These are phyloP conservation scores for Sphyrna mokarran DNA, from an alignment of 2,113 vertebrate genomes.

Conservation along the genomic window DNA sequence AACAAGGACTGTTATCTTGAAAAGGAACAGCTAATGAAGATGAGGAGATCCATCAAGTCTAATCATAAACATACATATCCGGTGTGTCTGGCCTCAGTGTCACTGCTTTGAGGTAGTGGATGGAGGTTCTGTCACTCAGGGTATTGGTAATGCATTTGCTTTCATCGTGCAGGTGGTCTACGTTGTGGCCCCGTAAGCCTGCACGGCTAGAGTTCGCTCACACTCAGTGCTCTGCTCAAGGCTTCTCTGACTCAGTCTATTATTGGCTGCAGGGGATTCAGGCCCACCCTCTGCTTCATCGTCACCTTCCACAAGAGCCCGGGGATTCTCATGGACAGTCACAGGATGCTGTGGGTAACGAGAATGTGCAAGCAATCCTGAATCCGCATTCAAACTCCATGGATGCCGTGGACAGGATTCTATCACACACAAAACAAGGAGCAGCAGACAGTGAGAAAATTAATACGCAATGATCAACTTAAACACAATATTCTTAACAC, in stretches of 20 bases:
- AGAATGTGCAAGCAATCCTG: slow-evolving; percentile 33
- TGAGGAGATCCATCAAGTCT: neutral
- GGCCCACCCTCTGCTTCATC: neutral
- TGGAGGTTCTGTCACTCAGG: slow-evolving; percentile 44
- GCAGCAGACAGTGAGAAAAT: neutral
- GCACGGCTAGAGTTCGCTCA: slow-evolving; percentile 53
- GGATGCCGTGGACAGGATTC: slow-evolving; percentile 52
- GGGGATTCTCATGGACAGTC: slow-evolving; percentile 42
- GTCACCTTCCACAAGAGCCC: neutral
- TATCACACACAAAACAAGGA: slow-evolving; percentile 40
- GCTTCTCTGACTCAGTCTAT: slow-evolving; percentile 43
- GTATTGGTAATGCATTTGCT: neutral
- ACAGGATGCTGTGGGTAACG: slow-evolving; percentile 49
- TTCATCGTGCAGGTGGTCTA: slow-evolving; percentile 43
- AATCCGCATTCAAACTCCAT: slow-evolving; percentile 56
- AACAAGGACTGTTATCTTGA: neutral
- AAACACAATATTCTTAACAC: neutral
- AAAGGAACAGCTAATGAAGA: neutral
- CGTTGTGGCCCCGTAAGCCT: slow-evolving; percentile 51
- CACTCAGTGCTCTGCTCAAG: slow-evolving; percentile 48
- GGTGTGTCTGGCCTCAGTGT: slow-evolving; percentile 54
- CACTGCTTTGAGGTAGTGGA: slow-evolving; percentile 63
- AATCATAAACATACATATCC: slow-evolving; percentile 41
- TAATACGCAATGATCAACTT: neutral
- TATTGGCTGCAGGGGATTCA: slow-evolving; percentile 31